phyloP scores from a whole-genome alignment of 2,888 invertebrate species.

The Danaus chrysippus region DNA sequence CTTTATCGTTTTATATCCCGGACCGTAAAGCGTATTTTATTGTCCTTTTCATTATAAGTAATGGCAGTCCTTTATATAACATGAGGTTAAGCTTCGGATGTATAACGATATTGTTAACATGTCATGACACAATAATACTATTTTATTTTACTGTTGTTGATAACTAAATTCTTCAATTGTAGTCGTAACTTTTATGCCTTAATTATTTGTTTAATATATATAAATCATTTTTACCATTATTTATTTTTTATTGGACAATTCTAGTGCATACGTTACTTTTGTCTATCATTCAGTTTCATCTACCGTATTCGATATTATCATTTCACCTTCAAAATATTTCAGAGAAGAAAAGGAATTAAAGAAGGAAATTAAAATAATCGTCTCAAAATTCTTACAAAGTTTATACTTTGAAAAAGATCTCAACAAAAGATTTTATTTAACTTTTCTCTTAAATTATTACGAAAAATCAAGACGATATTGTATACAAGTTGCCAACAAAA shows the following conservation, averaged over 20 bases:
- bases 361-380: neutral
- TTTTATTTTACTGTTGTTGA: neutral
- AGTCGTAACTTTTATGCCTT: too few relatives aligned
- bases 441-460: conserved; percentile 4
- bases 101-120: conserved; percentile 3
- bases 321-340: too few relatives aligned
- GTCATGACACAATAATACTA: neutral
- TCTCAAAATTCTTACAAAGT: neutral
- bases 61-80: conserved; percentile 8
- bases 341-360: too few relatives aligned
- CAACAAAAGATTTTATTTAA: conserved; percentile 5
- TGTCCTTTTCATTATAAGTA: conserved; percentile 18
- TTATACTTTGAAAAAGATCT: neutral
- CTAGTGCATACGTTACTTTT: too few relatives aligned
- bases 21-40: conserved; percentile 11
- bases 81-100: conserved; percentile 1
- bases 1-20: conserved; percentile 8
- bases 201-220: too few relatives aligned
- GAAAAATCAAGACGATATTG: conserved; percentile 13
- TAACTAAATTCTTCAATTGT: too few relatives aligned
- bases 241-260: too few relatives aligned
- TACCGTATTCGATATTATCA: too few relatives aligned
- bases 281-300: too few relatives aligned
- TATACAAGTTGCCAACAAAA: conserved; percentile 23
- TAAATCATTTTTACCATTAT: too few relatives aligned